These are phyloP conservation scores for Cotesia glomerata DNA, from an alignment of 1,140 invertebrate genomes.

Conservation along the genomic window DNA sequence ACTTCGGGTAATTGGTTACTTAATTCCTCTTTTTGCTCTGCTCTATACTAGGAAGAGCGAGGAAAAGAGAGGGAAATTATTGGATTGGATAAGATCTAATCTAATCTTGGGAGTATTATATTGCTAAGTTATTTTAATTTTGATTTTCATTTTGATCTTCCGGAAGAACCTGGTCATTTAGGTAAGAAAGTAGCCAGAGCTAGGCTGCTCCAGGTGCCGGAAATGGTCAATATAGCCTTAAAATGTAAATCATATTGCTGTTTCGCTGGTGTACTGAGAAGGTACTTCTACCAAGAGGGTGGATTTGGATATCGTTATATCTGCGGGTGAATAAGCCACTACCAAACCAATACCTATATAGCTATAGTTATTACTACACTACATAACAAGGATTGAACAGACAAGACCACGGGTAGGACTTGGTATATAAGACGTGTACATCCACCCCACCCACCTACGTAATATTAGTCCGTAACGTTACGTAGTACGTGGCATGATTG, in stretches of 20 bases:
- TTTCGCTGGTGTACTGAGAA: constrained; percentile 36
- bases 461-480: constrained; percentile 21
- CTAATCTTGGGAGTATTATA: too few relatives aligned
- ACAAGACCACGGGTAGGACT: not conserved
- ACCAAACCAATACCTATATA: too few relatives aligned
- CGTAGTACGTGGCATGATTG: constrained; percentile 18
- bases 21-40: not conserved
- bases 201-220: constrained; percentile 58
- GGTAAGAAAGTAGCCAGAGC: not conserved
- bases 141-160: not conserved
- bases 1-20: not conserved
- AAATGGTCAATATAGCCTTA: constrained; percentile 63
- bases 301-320: not conserved
- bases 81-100: constrained; percentile 6
- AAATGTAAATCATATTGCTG: constrained; percentile 65
- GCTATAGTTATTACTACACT: not conserved
- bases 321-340: not conserved
- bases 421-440: constrained; percentile 7
- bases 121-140: constrained; percentile 5
- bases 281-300: constrained; percentile 8
- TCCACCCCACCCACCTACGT: constrained; percentile 13
- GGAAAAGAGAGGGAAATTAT: too few relatives aligned
- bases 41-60: too few relatives aligned
- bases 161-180: constrained; percentile 23
- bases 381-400: not conserved